Base-by-base conservation (phyloP, 2,797 vertebrate genomes). In the Cryptoblepharus egeriae region DNA sequence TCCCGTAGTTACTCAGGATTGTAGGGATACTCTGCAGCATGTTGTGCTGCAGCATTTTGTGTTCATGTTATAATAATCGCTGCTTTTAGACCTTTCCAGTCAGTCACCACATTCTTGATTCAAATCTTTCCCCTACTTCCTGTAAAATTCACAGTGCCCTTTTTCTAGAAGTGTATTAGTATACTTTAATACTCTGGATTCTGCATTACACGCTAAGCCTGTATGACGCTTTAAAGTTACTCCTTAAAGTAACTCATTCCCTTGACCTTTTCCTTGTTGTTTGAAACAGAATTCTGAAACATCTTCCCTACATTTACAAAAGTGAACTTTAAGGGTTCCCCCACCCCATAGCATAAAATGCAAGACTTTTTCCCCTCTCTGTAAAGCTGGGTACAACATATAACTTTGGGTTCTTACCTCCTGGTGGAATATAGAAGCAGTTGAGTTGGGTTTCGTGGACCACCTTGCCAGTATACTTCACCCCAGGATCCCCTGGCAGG, bases 401-500 rank as follows among this genome's bases (percentile, higher is more conserved):
- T 52, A 20, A 0, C 22, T 58, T 52, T 13, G 2, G 16, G 72
- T 55, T 76, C 97, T 97, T 98, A 99, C 98, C 98, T 98, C 97
- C 97, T 30, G 97, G 97, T 79, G 91, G 96, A 82, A 97, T 94
- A 71, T 97, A 97, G 68, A 95, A 96, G 81, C 96, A 98, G 87
- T 95, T 96, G 79, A 99, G 96, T 76, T 97, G 96, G 84, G 88
- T 96, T 96, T 99, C 98, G 0, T 96, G 96, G 88, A 98, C 97
- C 93, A 97, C 80, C 72, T 95, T 97, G 68, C 98, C 98, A 91
- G 97, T 98, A 85, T 96, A 98, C 88, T 96, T 96, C 15, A 92
- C 87, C 42, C 98, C 97, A 0, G 96, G 92, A 79, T 97, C 96
- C 26, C 93, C 95, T 39, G 97, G 87, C 81, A 96, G 94, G 75